Percentiles rank a stretch among this genome's conserved stretches.
phyloP scores from a whole-genome alignment of 2,113 vertebrate species.

The Daphoenositta chrysoptera region DNA sequence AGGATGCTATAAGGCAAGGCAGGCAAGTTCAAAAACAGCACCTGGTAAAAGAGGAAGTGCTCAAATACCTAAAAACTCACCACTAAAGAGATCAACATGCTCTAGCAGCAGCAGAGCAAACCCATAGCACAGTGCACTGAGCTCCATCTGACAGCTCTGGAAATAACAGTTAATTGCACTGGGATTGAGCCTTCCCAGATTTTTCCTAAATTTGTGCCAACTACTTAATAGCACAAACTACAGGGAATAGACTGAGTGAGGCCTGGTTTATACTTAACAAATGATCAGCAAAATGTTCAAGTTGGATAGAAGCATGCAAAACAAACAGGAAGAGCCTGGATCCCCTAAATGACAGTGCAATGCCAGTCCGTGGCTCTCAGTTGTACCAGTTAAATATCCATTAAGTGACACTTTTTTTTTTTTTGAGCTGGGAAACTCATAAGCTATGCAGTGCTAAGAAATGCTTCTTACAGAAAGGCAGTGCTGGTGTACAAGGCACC shows the following conservation, averaged over 20 bases:
- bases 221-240: neutral
- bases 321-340: neutral
- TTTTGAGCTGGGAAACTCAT: neutral
- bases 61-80: neutral
- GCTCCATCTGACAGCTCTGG: neutral
- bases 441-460: neutral
- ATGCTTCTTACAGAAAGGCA: neutral
- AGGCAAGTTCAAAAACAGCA: neutral
- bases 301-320: neutral
- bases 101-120: neutral
- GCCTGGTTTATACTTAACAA: neutral
- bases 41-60: neutral
- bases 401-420: neutral
- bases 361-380: neutral
- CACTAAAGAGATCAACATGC: neutral
- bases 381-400: neutral
- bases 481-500: neutral
- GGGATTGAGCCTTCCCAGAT: neutral
- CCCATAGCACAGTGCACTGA: neutral
- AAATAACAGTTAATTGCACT: neutral
- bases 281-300: neutral
- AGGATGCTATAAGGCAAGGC: neutral
- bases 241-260: neutral
- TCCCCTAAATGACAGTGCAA: neutral
- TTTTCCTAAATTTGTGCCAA: conserved; percentile 20